Percentiles rank a stretch among this genome's conserved stretches.
phyloP scores from a whole-genome alignment of 2,888 invertebrate genomes.

The Cantharis flavilabris region DNA sequence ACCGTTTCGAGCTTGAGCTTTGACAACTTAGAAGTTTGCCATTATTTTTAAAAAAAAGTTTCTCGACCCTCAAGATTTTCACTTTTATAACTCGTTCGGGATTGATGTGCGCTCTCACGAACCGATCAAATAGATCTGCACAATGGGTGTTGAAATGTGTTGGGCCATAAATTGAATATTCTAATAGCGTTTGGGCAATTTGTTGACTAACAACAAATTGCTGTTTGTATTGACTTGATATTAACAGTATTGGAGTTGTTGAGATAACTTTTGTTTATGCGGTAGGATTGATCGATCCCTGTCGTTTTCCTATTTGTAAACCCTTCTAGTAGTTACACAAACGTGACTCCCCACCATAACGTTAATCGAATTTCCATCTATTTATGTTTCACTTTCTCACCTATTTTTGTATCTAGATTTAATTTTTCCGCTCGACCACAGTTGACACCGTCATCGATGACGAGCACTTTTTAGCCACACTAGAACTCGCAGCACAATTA shows the following conservation, averaged over 20 bases:
- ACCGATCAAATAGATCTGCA: neutral
- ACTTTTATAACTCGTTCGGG: neutral
- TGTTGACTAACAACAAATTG: conserved; percentile 7
- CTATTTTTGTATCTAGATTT: neutral
- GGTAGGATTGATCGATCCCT: conserved; percentile 14
- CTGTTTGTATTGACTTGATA: conserved; percentile 11
- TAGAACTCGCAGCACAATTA: conserved; percentile 16
- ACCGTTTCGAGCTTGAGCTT: neutral
- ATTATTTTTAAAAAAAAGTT: neutral
- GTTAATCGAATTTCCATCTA: neutral
- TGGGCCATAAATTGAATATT: neutral
- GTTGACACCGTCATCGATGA: neutral
- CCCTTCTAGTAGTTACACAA: conserved; percentile 5
- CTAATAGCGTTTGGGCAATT: conserved; percentile 6
- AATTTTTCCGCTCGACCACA: neutral
- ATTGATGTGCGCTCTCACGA: neutral
- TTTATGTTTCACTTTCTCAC: neutral
- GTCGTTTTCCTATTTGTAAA: conserved; percentile 13
- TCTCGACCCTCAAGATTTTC: neutral
- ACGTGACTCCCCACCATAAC: neutral
- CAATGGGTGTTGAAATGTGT: neutral
- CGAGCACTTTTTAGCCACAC: neutral
- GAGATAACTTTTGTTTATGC: conserved; percentile 9
- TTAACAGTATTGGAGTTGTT: conserved; percentile 5
- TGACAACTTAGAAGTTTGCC: neutral